Conservation (phyloP, 2,888 invertebrate genomes). For the Halictus ligatus region DNA sequence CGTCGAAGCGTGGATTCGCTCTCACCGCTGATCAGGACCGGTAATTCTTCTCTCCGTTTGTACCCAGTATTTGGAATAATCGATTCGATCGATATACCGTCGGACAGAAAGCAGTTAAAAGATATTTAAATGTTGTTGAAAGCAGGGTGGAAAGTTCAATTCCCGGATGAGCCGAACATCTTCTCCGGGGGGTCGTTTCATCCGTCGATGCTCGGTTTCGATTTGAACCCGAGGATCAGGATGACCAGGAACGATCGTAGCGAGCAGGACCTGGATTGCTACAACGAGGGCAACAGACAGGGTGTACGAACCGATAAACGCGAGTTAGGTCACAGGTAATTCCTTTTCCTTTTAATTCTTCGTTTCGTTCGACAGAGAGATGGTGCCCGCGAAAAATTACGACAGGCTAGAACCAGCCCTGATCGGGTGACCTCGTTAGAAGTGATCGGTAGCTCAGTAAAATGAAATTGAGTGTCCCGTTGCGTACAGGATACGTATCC, state of each 20-base stretch:
- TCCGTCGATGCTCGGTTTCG: constrained; percentile 62
- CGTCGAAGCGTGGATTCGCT: constrained; percentile 43
- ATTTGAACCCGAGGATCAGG: constrained; percentile 38
- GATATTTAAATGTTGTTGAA: constrained; percentile 41
- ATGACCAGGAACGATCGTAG: constrained; percentile 77
- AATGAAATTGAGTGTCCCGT: neutral
- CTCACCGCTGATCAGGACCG: constrained; percentile 40
- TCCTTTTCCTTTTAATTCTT: constrained; percentile 4
- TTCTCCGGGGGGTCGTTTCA: constrained; percentile 65
- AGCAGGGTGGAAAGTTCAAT: constrained; percentile 68
- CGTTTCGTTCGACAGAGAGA: neutral
- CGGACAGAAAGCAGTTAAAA: neutral
- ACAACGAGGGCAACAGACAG: constrained; percentile 75
- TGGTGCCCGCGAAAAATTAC: neutral
- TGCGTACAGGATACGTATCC: neutral
- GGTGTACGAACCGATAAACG: constrained; percentile 78
- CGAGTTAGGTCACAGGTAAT: constrained; percentile 83
- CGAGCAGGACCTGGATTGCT: constrained; percentile 80
- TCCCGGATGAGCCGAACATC: constrained; percentile 63
- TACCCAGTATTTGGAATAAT: neutral
- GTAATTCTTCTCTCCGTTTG: constrained; percentile 52
- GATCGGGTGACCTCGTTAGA: neutral
- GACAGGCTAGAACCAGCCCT: neutral
- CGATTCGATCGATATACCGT: neutral
- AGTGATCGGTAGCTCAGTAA: neutral